phyloP scores from a whole-genome alignment of 1,140 invertebrate species.

The Pentalonia nigronervosa region DNA sequence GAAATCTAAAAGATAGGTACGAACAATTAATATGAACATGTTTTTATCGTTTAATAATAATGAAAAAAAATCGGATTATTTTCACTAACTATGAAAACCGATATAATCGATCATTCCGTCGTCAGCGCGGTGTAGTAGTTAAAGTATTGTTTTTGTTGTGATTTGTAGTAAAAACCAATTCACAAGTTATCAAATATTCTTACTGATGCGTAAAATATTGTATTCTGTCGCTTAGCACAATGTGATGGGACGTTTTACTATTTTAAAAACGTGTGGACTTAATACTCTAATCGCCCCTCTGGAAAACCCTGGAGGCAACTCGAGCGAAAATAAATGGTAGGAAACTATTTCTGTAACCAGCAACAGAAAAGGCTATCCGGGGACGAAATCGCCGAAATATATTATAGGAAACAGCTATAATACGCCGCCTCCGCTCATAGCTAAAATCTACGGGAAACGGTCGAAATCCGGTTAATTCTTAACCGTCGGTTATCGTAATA shows the following conservation, averaged over 20 bases:
- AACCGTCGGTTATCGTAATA: background rate
- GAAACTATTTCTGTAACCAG: too few relatives aligned
- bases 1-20: background rate
- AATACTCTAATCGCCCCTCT: background rate
- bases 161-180: background rate
- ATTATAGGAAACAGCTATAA: background rate
- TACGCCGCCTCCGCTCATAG: background rate
- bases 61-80: too few relatives aligned
- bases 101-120: background rate
- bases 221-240: background rate
- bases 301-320: background rate
- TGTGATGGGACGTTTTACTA: background rate
- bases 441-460: background rate
- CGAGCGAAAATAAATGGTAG: background rate
- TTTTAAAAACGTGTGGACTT: background rate
- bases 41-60: background rate
- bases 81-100: too few relatives aligned
- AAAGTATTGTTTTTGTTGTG: background rate
- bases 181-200: too few relatives aligned
- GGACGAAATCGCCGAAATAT: background rate
- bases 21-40: background rate
- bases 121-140: too few relatives aligned
- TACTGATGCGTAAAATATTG: background rate
- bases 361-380: background rate
- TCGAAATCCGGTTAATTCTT: conserved; percentile 1